Conservation (phyloP, 2,113 vertebrate species). For the Spermophilus dauricus region DNA sequence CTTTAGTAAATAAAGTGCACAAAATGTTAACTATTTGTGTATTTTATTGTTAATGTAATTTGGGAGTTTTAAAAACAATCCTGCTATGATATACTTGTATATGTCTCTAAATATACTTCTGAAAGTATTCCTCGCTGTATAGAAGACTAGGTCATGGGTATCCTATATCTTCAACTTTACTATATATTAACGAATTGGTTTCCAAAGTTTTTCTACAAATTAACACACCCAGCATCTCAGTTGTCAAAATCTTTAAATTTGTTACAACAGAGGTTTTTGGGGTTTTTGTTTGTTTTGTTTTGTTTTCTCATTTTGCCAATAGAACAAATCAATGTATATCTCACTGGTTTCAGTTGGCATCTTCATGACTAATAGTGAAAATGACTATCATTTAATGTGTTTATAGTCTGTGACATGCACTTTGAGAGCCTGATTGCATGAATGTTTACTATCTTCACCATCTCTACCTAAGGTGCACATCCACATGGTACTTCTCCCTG, state of each 20-base stretch:
- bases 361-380: not conserved
- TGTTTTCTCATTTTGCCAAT: not conserved
- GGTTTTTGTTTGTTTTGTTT: not conserved
- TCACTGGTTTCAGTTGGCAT: not conserved
- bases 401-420: not conserved
- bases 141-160: not conserved
- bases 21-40: not conserved
- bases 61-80: not conserved
- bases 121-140: not conserved
- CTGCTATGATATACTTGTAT: not conserved
- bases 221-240: not conserved
- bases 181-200: not conserved
- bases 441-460: not conserved
- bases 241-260: not conserved
- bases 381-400: not conserved
- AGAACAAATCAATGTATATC: not conserved
- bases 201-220: not conserved
- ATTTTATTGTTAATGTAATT: not conserved
- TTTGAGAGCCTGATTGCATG: not conserved
- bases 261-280: not conserved
- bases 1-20: not conserved
- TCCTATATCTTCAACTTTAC: not conserved
- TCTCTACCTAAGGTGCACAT: not conserved
- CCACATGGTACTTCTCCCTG: too few species aligned
- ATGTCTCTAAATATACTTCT: not conserved